These are phyloP conservation scores for Acrocephalus arundinaceus DNA, from an alignment of 2,113 vertebrate genomes.

Conservation along the genomic window DNA sequence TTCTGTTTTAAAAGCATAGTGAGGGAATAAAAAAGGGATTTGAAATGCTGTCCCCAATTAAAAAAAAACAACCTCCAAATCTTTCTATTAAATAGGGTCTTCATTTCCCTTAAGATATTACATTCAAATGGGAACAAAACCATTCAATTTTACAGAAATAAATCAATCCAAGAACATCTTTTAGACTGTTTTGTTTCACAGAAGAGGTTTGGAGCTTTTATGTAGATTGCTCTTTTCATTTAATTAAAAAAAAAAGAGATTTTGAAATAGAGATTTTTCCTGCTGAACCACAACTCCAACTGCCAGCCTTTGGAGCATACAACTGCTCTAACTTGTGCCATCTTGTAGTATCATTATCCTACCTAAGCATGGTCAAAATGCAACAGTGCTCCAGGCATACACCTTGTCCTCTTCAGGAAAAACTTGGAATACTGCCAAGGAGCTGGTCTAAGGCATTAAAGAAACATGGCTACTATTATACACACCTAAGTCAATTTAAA, in stretches of 20 bases:
- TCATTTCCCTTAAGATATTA: background rate
- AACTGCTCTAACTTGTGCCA: constrained; percentile 24
- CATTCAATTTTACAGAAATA: background rate
- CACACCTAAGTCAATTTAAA: background rate
- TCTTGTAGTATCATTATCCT: constrained; percentile 34
- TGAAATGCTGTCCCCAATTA: background rate
- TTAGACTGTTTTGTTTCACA: background rate
- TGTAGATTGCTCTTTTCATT: background rate
- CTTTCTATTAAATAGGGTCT: background rate
- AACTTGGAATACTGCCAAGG: background rate
- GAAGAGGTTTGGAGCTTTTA: background rate
- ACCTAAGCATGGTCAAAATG: background rate
- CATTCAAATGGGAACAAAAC: background rate
- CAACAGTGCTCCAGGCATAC: constrained; percentile 10
- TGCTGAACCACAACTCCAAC: constrained; percentile 8
- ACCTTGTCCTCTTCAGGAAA: background rate
- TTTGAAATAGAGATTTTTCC: background rate
- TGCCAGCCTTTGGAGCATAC: background rate
- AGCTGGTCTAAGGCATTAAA: constrained; percentile 5
- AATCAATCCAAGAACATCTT: background rate
- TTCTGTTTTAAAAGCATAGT: background rate
- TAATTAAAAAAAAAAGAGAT: background rate
- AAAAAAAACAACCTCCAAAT: background rate
- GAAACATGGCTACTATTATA: constrained; percentile 11
- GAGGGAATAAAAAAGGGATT: background rate